A percentile compares a stretch with the other conserved stretches of the same genome.
Conservation (phyloP, 2,888 invertebrate species). For the Mantis religiosa region DNA sequence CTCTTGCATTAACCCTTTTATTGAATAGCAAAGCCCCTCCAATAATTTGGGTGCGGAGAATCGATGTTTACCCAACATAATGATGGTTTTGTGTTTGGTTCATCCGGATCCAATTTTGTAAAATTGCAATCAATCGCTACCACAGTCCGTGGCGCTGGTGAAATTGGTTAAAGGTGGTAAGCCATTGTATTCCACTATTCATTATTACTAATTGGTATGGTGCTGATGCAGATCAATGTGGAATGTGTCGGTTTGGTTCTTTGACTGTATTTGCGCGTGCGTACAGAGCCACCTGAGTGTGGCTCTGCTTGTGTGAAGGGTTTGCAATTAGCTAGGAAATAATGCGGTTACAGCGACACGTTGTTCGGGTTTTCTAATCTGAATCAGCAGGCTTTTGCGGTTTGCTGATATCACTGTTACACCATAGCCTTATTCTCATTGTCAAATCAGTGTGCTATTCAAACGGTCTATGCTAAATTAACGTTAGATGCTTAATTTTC, state of each 20-base stretch:
- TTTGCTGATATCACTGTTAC: background rate
- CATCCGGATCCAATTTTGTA: background rate
- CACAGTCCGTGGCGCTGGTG: background rate
- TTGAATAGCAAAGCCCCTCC: background rate
- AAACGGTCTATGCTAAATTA: background rate
- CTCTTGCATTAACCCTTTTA: background rate
- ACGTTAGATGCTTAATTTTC: no score
- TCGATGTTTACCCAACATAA: background rate
- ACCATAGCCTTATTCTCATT: background rate
- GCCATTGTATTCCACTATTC: background rate
- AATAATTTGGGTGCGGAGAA: background rate
- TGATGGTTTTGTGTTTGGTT: background rate
- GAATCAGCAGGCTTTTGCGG: background rate
- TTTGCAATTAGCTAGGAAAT: background rate
- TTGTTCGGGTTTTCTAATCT: background rate
- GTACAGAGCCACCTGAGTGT: background rate
- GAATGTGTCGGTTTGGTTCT: background rate
- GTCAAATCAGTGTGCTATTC: background rate
- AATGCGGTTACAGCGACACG: background rate
- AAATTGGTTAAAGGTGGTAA: background rate
- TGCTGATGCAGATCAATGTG: background rate
- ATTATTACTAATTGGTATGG: background rate
- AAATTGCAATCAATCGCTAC: background rate
- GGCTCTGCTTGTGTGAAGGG: background rate
- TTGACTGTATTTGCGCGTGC: background rate